Evolutionary conservation across 1,140 invertebrate genomes (phyloP), one percentile per base, ranked within the genome.

Genomic region (Diachasma alloeum): DNA sequence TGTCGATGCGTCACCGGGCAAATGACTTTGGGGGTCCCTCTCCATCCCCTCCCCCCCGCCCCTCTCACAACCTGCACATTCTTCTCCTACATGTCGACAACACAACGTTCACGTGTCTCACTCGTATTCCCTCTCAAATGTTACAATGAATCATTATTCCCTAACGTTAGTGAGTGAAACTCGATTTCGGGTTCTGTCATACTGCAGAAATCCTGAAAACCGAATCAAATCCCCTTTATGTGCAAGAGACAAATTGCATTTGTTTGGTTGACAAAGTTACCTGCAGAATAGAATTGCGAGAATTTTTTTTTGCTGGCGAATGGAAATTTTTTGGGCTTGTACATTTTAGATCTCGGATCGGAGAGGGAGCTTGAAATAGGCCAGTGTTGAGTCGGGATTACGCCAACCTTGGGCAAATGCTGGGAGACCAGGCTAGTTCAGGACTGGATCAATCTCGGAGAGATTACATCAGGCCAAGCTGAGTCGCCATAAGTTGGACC

Each of bases 1-100:
- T 75, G 67, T 75, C 74, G 67, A 75, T 75, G 74, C 74, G 74
- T 75, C 63, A 70, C 74, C 46, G 46, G 66, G 67, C 67, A 75
- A 75, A 75, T 75, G 67, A 75, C 74, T 75, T 75, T 75, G 53
- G 53, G 5, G n/a, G 44, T n/a, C n/a, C n/a, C n/a, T n/a, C n/a
- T n/a, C n/a, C n/a, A n/a, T n/a, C n/a, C 44, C 44, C 44, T 11
- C 44, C 4, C 44, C 44, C n/a, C 44, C 44, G 5, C 13, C 44
- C 5, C 44, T n/a, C 44, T 48, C 11, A n/a, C 44, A 48, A 8
- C 44, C 44, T n/a, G 11, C 4, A 48, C 44, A 11, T 48, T 59
- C 22, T 19, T 24, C 53, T 8, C 22, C 4, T 19, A 59, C 22
- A 59, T 22, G 53, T 24, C 53, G 10, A 59, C 44, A 59, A 59